Base-by-base conservation (phyloP, 2,113 vertebrate genomes). In the Brachyhypopomus occidentalis region DNA sequence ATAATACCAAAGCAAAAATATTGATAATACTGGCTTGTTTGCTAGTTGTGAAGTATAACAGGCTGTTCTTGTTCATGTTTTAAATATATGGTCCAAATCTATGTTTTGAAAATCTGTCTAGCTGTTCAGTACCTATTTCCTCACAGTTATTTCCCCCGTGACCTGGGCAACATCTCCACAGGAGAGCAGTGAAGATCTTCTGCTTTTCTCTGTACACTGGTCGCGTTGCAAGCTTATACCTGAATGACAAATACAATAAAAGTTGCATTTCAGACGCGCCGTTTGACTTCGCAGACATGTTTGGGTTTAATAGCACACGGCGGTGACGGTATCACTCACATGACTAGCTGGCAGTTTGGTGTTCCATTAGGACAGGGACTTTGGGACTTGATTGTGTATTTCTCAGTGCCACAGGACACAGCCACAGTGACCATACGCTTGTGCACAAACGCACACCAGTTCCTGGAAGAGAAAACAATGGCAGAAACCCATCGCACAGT, bases 161-260 rank as follows among this genome's bases (percentile, higher is more conserved):
- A 70, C 96, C 97, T 0, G 94, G 93, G 78, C 97, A 99, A 87
- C 97, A 98, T 77, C 90, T 92, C 97, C 96, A 97, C 71, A 92
- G 90, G 82, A 96, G 83, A 5, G 91, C 84, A 1, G 91, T 92
- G 76, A 91, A 0, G 30, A 93, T 88, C 87, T 92, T 94, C 88
- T 95, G 91, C 88, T 92, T 93, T 83, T 95, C 87, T 77, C 89
- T 93, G 87, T 97, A 98, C 56, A 95, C 73, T 0, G 94, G 96
- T 77, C 94, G 94, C 30, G 89, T 91, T 30, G 94, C 90, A 67
- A 93, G 36, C 6, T 93, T 95, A 87, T 98, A 97, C 94, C 97
- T 98, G 84, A 7, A 72, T 69, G 64, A 25, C 76, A 45, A 79
- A 56, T 17, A 74, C 23, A 80, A 52, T 52, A 12, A 52, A 1